Evolutionary conservation across 2,113 vertebrate genomes (phyloP), one percentile per base, ranked within the genome.

Genomic region (Mungos mungo): DNA sequence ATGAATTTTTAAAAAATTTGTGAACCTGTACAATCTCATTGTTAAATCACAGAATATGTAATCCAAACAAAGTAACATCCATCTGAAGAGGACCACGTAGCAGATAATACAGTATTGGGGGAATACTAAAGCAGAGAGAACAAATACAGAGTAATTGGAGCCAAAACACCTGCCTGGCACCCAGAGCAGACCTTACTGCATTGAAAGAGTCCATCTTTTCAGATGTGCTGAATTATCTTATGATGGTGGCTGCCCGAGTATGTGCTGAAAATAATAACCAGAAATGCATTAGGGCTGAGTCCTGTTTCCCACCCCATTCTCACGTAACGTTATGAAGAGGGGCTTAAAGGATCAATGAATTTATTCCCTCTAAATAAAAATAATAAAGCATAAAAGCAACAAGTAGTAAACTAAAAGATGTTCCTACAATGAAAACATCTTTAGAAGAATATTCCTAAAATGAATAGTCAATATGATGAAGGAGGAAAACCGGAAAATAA

Each of bases 401-500:
- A 85, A 74, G 33, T 88, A 88, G 60, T 47, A 35, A 93, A 38
- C 33, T 38, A 31, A 57, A 27, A 85, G 35, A 90, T 68, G 2
- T 90, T 65, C 41, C 15, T 5, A 7, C 9, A 68, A 79, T 21
- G 23, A 27, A 63, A 94, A 50, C 10, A 29, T 92, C 60, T 92
- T 84, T 69, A 74, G 54, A 16, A 93, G 93, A 96, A 91, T 35
- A 85, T 9, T 69, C 27, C 57, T 81, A 66, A 90, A 84, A 76
- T 89, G 23, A 95, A 86, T 47, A 80, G 66, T 69, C 63, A 93
- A 38, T 65, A 77, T 54, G 68, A 66, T 85, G 57, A 92, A 91
- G 13, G 60, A 38, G 95, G 52, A 86, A 41, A 21, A 27, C 18
- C 25, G 1, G 63, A 92, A 96, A 95, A 85, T 69, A 92, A 97